These are phyloP conservation scores for Anodontia alba DNA, from an alignment of 2,888 invertebrate species.

Conservation along the genomic window DNA sequence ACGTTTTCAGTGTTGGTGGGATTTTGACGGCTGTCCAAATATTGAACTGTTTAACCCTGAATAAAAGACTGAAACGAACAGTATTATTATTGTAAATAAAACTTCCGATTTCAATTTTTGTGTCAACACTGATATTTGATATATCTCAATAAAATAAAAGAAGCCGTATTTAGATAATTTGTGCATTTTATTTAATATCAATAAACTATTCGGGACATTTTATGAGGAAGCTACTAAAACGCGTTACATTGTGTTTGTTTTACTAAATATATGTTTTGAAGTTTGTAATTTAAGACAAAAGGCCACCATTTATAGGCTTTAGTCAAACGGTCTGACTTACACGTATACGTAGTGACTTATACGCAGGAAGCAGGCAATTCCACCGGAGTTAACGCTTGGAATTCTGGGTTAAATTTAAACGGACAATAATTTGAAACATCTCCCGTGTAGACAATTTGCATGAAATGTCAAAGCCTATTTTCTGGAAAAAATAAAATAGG, in stretches of 20 bases:
- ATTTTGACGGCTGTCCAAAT: conserved; percentile 11
- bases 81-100: conserved; percentile 12
- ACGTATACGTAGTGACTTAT: no score
- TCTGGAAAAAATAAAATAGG: no score
- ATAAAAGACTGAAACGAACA: not conserved
- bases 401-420: no score
- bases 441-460: no score
- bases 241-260: conserved; percentile 8
- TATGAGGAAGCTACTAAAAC: not conserved
- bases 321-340: no score
- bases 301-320: no score
- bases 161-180: conserved; percentile 16
- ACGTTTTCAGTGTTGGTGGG: conserved; percentile 7
- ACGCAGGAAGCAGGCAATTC: no score
- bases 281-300: conserved; percentile 3
- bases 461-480: no score
- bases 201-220: not conserved
- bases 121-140: conserved; percentile 11
- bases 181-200: conserved; percentile 12
- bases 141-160: conserved; percentile 5
- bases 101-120: conserved; percentile 15
- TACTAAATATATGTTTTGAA: not conserved
- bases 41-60: conserved; percentile 13
- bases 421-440: no score
- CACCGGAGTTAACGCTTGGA: no score